Conservation (phyloP, 2,797 vertebrate species). For the Sebastes alutus region DNA sequence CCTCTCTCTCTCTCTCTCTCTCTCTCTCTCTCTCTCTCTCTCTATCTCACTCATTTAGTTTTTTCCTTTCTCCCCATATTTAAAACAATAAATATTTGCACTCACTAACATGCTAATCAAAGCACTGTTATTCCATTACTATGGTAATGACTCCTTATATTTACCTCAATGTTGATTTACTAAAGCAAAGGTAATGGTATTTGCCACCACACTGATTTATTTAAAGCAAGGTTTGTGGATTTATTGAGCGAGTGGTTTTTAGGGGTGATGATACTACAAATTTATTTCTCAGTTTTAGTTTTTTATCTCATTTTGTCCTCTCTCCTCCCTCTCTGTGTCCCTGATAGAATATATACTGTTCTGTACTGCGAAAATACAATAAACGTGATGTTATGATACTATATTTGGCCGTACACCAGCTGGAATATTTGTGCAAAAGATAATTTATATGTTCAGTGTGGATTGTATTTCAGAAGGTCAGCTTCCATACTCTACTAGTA, state of each 20-base stretch:
- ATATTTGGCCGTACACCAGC: background rate
- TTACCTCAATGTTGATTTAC: constrained; percentile 54
- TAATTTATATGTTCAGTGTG: background rate
- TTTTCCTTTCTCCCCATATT: constrained; percentile 18
- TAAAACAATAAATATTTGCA: constrained; percentile 70
- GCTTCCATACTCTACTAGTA: background rate
- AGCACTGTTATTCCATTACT: constrained; percentile 63
- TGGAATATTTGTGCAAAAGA: background rate
- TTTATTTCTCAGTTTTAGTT: background rate
- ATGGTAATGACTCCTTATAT: constrained; percentile 69
- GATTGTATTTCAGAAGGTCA: background rate
- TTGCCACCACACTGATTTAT: constrained; percentile 32
- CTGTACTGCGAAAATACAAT: background rate
- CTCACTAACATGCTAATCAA: constrained; percentile 59
- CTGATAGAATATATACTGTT: background rate
- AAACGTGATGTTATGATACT: background rate
- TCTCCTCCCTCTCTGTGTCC: background rate
- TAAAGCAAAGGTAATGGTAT: constrained; percentile 45
- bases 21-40: background rate
- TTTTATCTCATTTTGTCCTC: background rate
- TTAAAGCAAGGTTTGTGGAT: constrained; percentile 21
- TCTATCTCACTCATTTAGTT: background rate
- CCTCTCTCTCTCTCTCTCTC: background rate
- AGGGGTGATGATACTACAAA: background rate
- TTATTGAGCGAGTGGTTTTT: constrained; percentile 10